Evolutionary conservation across 2,888 invertebrate genomes (phyloP), one percentile per base, ranked within the genome.

Genomic region (Clitarchus hookeri): DNA sequence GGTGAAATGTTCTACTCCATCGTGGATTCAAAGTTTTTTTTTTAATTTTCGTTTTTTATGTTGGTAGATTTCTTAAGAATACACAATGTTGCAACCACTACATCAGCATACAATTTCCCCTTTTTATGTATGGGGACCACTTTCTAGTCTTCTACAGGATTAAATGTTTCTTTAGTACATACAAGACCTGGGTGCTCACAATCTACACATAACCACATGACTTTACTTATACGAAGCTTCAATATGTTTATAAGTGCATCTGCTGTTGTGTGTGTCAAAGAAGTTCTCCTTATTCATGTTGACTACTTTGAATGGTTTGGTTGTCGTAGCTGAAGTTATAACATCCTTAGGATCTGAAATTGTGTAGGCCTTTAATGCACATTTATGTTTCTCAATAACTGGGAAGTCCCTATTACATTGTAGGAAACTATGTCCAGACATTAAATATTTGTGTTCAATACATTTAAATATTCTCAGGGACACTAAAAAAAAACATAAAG

Each of bases 111-210:
- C 12, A 9, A 78, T 13, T 13, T 9, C n/a, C 78, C 19, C 78
- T n/a, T 78, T 26, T 78, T 78, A 78, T 6, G 78, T 6, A 78
- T 9, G 78, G 78, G 78, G 78, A 78, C 26, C 78, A 78, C 6
- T 26, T 78, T 78, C 78, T 6, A 78, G 78, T 78, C 78, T 19
- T 78, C 78, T 23, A 78, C 25, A 9, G 78, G 11, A 78, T 78
- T 9, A 23, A 48, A 78, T 23, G 78, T 78, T 9, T 78, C 78
- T 23, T 78, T 78, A 23, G 78, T 78, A 78, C 78, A 8, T 23
- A 9, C 78, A 78, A 78, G 78, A n/a, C 78, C 78, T 78, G 78
- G 78, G 1, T 78, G 78, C 78, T 78, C n/a, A 9, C 78, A 78
- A 78, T 78, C 78, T 78, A 78, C 78, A 25, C 78, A 1, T 26